Percentiles rank a stretch among this genome's conserved stretches.
phyloP scores from a whole-genome alignment of 2,888 invertebrate species.

The Neoaliturus tenellus region DNA sequence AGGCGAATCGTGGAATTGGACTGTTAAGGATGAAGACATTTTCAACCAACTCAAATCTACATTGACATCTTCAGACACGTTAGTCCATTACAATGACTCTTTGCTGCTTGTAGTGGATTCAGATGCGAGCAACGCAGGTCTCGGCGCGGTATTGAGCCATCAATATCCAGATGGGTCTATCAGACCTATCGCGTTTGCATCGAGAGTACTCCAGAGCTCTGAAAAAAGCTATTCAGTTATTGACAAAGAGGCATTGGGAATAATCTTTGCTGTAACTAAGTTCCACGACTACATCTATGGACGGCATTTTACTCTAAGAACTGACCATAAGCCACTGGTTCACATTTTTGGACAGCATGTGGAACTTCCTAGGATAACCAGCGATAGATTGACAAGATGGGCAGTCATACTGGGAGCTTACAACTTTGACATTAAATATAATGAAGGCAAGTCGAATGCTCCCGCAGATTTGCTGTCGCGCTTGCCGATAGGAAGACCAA shows the following conservation, averaged over 20 bases:
- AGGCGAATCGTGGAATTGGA: too few species aligned
- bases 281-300: neutral
- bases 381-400: neutral
- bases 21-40: too few species aligned
- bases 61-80: neutral
- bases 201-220: neutral
- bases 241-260: slow-evolving; percentile 7
- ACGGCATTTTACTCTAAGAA: neutral
- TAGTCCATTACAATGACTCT: neutral
- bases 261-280: too few species aligned
- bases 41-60: too few species aligned
- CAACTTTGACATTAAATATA: slow-evolving; percentile 5
- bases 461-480: too few species aligned
- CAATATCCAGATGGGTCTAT: neutral
- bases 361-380: neutral
- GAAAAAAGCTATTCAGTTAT: slow-evolving; percentile 27
- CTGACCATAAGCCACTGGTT: slow-evolving; percentile 24
- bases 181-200: slow-evolving; percentile 25
- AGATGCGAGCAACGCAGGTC: slow-evolving; percentile 29
- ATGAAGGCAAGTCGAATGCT: slow-evolving; percentile 39
- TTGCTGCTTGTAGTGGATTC: neutral
- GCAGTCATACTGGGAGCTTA: slow-evolving; percentile 21
- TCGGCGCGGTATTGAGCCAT: slow-evolving; percentile 36
- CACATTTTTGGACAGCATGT: neutral
- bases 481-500: too few species aligned